phyloP scores from a whole-genome alignment of 2,888 invertebrate genomes.

The Torymus aiolomorphi region DNA sequence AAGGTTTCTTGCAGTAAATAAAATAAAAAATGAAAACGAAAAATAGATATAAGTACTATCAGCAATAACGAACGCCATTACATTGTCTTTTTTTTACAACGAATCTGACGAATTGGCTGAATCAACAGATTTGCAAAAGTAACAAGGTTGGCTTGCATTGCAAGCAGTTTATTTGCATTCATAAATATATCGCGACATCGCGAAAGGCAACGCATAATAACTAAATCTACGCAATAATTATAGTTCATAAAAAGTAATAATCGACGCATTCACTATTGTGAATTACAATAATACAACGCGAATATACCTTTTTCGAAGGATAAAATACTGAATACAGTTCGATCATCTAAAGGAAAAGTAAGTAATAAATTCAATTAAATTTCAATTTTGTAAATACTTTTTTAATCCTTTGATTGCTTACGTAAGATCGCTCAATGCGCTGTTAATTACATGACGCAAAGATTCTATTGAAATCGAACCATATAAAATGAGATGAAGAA shows the following conservation, averaged over 20 bases:
- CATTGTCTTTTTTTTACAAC: conserved; percentile 27
- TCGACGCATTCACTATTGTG: conserved; percentile 22
- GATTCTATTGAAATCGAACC: conserved; percentile 27
- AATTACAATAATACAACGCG: conserved; percentile 41
- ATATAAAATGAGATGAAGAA: conserved; percentile 32
- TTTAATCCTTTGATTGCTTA: conserved; percentile 3
- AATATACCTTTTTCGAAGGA: conserved; percentile 27
- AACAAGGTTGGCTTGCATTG: conserved; percentile 43
- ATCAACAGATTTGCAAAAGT: conserved; percentile 7
- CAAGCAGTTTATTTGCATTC: conserved; percentile 43
- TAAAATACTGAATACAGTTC: conserved; percentile 47
- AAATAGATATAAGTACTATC: conserved; percentile 29
- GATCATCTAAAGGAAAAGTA: conserved; percentile 27
- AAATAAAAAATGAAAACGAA: conserved; percentile 44
- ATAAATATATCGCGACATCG: conserved; percentile 17
- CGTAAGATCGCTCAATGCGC: conserved; percentile 26
- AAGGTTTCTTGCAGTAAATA: conserved; percentile 32
- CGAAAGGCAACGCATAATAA: conserved; percentile 24
- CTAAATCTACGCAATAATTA: conserved; percentile 18
- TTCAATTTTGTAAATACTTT: conserved; percentile 47
- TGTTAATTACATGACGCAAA: conserved; percentile 13
- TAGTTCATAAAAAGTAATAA: conserved; percentile 28
- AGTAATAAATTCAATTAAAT: conserved; percentile 40
- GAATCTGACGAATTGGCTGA: conserved; percentile 42
- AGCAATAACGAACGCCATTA: conserved; percentile 39